These are phyloP conservation scores for Hirtodrosophila confusa DNA, from an alignment of 2,888 invertebrate genomes.

Conservation along the genomic window DNA sequence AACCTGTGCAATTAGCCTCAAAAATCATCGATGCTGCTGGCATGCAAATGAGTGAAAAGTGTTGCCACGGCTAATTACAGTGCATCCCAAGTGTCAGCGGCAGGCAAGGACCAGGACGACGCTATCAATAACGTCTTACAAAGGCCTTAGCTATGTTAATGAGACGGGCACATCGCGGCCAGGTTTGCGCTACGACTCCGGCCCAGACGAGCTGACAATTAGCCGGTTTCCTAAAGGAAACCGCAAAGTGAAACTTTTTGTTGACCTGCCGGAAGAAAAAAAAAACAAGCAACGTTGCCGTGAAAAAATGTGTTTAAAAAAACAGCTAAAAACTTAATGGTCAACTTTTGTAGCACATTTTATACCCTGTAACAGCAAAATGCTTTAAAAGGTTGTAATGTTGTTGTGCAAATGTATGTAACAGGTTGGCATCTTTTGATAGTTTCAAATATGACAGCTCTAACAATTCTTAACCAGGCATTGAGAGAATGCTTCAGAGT, in stretches of 20 bases:
- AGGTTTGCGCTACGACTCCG: not conserved
- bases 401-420: too few species aligned
- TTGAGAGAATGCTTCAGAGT: too few species aligned
- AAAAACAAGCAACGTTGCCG: constrained; percentile 12
- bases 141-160: constrained; percentile 62
- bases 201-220: constrained; percentile 51
- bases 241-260: constrained; percentile 63
- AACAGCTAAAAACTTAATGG: constrained; percentile 53
- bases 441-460: too few species aligned
- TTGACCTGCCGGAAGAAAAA: constrained; percentile 42
- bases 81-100: constrained; percentile 56
- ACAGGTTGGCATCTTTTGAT: too few species aligned
- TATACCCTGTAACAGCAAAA: not conserved
- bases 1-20: constrained; percentile 66
- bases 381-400: not conserved
- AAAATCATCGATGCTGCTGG: constrained; percentile 29
- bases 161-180: constrained; percentile 33
- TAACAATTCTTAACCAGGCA: too few species aligned
- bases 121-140: constrained; percentile 37
- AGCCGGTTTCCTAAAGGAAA: constrained; percentile 43
- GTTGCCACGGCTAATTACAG: constrained; percentile 54
- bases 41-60: constrained; percentile 68
- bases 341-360: constrained; percentile 21
- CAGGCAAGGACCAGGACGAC: constrained; percentile 26
- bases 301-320: constrained; percentile 43